A percentile compares a stretch with the other conserved stretches of the same genome.
These are phyloP conservation scores for Heliconius eleuchia DNA, from an alignment of 1,140 invertebrate species.

Conservation along the genomic window DNA sequence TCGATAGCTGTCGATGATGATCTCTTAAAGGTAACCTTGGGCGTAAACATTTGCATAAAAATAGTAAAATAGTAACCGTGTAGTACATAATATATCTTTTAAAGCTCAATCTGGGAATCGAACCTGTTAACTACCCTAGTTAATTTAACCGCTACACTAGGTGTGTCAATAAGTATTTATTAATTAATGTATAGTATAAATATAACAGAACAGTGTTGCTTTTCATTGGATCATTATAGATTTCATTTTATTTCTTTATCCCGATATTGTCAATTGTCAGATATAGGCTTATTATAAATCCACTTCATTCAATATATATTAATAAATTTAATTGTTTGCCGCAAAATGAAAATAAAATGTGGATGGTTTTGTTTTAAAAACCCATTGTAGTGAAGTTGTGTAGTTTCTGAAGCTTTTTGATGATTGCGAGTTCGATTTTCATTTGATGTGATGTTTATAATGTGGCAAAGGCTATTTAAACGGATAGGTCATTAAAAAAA, in stretches of 20 bases:
- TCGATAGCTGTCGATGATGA: too few relatives aligned
- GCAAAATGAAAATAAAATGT: background rate
- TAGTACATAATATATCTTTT: too few relatives aligned
- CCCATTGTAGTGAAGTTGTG: background rate
- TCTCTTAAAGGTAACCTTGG: too few relatives aligned
- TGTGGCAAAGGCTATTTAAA: background rate
- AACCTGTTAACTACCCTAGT: too few relatives aligned
- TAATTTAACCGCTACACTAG: too few relatives aligned
- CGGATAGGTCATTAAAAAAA: too few relatives aligned
- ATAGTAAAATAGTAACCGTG: too few relatives aligned
- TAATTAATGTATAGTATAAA: background rate
- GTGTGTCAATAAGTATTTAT: too few relatives aligned
- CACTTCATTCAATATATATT: background rate
- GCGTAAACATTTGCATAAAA: too few relatives aligned
- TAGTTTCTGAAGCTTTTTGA: background rate
- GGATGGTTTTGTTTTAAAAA: background rate
- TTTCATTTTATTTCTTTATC: background rate
- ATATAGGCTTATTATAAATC: background rate
- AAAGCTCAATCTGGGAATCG: too few relatives aligned
- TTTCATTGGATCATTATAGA: background rate
- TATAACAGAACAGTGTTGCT: background rate
- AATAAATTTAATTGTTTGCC: constrained; percentile 11
- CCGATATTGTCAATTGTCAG: constrained; percentile 12
- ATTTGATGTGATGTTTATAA: background rate
- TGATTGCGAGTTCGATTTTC: background rate